Evolutionary conservation across 2,797 vertebrate species (phyloP).

Genomic region (Trichosurus vulpecula): DNA sequence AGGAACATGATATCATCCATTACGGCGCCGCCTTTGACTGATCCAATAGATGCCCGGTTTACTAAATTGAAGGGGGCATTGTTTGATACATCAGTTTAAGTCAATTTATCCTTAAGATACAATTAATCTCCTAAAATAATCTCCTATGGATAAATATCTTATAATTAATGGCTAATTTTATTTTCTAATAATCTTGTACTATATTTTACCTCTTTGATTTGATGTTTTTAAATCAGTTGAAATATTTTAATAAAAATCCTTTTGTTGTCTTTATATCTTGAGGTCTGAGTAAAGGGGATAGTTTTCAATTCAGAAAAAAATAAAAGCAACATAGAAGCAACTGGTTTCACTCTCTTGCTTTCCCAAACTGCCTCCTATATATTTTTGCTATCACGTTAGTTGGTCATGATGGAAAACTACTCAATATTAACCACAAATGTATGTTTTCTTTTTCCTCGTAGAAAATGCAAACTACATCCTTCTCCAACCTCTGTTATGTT

Average conservation of each 20-base stretch:
- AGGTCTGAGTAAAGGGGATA: neutral
- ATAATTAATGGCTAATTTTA: neutral
- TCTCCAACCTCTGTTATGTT: conserved; percentile 39
- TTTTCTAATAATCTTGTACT: neutral
- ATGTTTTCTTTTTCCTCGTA: conserved; percentile 1
- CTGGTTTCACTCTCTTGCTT: neutral
- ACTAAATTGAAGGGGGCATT: neutral
- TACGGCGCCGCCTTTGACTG: neutral
- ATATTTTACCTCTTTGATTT: neutral
- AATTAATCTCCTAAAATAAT: neutral
- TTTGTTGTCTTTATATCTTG: conserved; percentile 35
- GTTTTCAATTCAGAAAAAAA: conserved; percentile 56
- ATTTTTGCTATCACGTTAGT: neutral
- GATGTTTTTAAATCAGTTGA: neutral
- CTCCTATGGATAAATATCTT: neutral
- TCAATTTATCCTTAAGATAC: neutral
- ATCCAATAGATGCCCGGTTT: neutral
- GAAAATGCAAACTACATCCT: conserved; percentile 46
- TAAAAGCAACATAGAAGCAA: conserved; percentile 22
- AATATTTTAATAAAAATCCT: conserved; percentile 19
- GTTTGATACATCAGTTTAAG: neutral
- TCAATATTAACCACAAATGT: conserved; percentile 11
- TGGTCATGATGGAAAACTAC: neutral
- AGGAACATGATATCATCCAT: neutral
- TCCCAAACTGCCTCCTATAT: neutral